Evolutionary conservation across 2,797 vertebrate species (phyloP).

Genomic region (Hemitrygon akajei): DNA sequence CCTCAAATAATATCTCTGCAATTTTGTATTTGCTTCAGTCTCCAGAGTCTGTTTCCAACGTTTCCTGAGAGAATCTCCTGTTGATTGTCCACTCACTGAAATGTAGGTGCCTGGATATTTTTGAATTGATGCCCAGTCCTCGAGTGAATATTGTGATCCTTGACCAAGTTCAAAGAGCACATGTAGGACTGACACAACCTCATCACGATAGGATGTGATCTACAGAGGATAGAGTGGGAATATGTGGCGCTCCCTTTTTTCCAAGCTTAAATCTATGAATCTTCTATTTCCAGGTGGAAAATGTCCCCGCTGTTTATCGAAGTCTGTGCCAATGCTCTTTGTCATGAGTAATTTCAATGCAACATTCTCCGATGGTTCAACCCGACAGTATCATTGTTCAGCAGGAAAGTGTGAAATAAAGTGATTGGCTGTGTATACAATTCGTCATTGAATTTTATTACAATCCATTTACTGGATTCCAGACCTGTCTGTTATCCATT

Average conservation of each 20-base stretch:
- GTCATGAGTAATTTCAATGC: neutral
- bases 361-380: neutral
- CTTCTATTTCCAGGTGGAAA: neutral
- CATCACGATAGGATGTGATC: neutral
- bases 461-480: too few relatives aligned
- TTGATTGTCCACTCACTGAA: too few relatives aligned
- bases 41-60: neutral
- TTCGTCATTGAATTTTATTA: too few relatives aligned
- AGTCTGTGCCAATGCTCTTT: neutral
- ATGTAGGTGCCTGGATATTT: too few relatives aligned
- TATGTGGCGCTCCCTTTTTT: too few relatives aligned
- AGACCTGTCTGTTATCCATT: too few relatives aligned
- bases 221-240: too few relatives aligned
- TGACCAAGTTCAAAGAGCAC: neutral
- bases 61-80: neutral
- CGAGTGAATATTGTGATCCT: neutral
- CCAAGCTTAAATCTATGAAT: neutral
- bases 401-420: too few relatives aligned
- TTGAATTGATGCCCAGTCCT: neutral
- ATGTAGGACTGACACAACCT: neutral
- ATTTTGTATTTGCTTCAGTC: neutral
- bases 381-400: too few relatives aligned
- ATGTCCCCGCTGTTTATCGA: neutral
- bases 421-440: too few relatives aligned
- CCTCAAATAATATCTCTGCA: neutral